These are phyloP conservation scores for Neoarius graeffei DNA, from an alignment of 2,113 vertebrate species.

Conservation along the genomic window DNA sequence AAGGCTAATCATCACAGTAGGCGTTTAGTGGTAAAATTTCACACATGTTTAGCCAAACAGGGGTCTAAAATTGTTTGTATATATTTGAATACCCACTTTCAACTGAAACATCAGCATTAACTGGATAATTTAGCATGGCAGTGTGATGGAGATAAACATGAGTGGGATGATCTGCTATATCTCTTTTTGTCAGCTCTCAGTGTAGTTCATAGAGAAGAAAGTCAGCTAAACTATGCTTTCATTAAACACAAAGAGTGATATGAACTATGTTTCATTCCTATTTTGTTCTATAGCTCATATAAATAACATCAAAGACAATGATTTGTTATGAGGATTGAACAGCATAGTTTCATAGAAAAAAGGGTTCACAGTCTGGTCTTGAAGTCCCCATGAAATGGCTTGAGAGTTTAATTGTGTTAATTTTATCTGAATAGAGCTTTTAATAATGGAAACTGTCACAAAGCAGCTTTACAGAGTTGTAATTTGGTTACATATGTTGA, in stretches of 20 bases:
- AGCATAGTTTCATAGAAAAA: background rate
- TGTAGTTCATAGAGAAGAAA: background rate
- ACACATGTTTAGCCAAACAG: background rate
- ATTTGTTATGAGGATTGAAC: background rate
- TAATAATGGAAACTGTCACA: background rate
- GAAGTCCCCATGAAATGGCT: background rate
- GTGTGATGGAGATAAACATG: background rate
- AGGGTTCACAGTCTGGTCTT: background rate
- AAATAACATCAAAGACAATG: background rate
- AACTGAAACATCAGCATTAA: background rate
- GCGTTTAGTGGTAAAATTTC: background rate
- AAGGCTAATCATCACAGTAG: background rate
- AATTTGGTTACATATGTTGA: background rate
- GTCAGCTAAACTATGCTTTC: background rate
- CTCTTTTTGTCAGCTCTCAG: background rate
- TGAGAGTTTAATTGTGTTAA: background rate
- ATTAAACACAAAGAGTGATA: background rate
- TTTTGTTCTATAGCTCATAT: background rate
- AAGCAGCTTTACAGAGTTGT: constrained; percentile 4
- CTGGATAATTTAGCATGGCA: background rate
- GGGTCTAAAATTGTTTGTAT: background rate
- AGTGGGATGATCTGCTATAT: constrained; percentile 1
- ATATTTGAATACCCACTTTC: background rate
- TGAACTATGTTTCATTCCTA: background rate
- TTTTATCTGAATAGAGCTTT: background rate